A percentile compares a stretch with the other conserved stretches of the same genome.
Conservation (phyloP, 2,797 vertebrate species). For the Notolabrus celidotus region DNA sequence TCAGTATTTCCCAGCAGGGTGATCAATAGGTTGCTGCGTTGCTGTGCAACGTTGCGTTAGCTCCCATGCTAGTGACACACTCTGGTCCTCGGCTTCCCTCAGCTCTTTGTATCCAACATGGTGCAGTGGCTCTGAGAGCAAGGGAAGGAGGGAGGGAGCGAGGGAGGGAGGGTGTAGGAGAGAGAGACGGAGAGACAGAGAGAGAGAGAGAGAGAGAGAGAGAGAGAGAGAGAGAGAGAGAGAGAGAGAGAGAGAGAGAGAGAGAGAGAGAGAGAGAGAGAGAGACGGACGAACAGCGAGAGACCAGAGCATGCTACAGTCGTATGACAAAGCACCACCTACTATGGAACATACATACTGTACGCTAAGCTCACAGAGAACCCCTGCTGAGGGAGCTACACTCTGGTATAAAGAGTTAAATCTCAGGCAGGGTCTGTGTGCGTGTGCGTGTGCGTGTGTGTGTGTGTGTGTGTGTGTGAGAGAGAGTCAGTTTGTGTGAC, state of each 20-base stretch:
- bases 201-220: conserved; percentile 35
- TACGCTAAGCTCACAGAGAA: conserved; percentile 39
- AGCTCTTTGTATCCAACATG: conserved; percentile 84
- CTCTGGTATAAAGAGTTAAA: conserved; percentile 47
- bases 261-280: conserved; percentile 11
- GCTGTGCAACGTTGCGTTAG: conserved; percentile 68
- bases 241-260: conserved; percentile 44
- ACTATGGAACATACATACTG: conserved; percentile 51
- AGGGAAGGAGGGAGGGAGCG: conserved; percentile 48
- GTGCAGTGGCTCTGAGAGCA: conserved; percentile 75
- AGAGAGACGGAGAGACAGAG: conserved; percentile 31
- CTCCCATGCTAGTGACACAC: conserved; percentile 76
- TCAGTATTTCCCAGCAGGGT: conserved; percentile 54
- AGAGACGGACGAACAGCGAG: conserved; percentile 50
- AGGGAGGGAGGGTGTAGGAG: conserved; percentile 14
- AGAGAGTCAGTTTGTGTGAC: conserved; percentile 57
- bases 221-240: conserved; percentile 50
- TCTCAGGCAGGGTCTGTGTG: conserved; percentile 48
- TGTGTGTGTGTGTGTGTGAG: conserved; percentile 33
- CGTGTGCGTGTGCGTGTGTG: conserved; percentile 24
- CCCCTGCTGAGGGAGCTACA: conserved; percentile 26
- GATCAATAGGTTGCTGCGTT: conserved; percentile 62
- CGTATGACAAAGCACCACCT: conserved; percentile 73
- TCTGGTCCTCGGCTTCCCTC: conserved; percentile 69
- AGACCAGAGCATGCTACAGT: conserved; percentile 56